Conservation (phyloP, 2,113 vertebrate species). For the Oplegnathus fasciatus region DNA sequence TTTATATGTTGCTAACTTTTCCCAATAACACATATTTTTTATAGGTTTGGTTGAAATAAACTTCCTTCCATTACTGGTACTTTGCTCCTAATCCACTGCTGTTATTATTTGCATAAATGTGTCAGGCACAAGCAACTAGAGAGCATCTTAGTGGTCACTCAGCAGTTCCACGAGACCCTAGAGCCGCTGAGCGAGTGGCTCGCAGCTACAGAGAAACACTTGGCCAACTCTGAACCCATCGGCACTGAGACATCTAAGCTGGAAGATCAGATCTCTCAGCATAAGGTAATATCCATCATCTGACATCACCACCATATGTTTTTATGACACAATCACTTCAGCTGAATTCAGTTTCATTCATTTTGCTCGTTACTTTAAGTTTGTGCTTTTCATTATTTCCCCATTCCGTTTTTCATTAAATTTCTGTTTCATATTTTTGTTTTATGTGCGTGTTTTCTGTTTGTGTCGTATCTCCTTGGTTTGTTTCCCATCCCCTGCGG, state of each 20-base stretch:
- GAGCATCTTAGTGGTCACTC: constrained; percentile 92
- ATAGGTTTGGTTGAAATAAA: background rate
- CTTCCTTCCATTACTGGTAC: background rate
- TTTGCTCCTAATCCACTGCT: background rate
- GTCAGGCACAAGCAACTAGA: constrained; percentile 93
- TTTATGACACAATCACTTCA: constrained; percentile 22
- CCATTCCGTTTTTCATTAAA: constrained; percentile 44
- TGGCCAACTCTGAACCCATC: constrained; percentile 92
- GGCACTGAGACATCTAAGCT: constrained; percentile 94
- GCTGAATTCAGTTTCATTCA: constrained; percentile 40
- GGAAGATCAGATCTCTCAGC: constrained; percentile 92
- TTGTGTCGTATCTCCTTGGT: constrained; percentile 40
- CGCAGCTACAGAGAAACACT: constrained; percentile 89
- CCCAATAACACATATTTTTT: background rate
- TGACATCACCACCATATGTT: background rate
- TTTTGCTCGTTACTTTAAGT: constrained; percentile 48
- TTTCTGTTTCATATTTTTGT: constrained; percentile 52
- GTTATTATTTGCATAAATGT: constrained; percentile 6
- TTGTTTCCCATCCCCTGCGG: constrained; percentile 48
- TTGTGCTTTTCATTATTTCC: constrained; percentile 66
- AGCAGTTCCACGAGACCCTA: constrained; percentile 95
- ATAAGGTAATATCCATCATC: constrained; percentile 86
- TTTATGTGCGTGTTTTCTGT: constrained; percentile 61
- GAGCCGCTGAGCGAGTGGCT: constrained; percentile 95
- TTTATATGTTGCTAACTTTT: background rate